These are phyloP conservation scores for Fringilla coelebs DNA, from an alignment of 2,797 vertebrate genomes.

Conservation along the genomic window DNA sequence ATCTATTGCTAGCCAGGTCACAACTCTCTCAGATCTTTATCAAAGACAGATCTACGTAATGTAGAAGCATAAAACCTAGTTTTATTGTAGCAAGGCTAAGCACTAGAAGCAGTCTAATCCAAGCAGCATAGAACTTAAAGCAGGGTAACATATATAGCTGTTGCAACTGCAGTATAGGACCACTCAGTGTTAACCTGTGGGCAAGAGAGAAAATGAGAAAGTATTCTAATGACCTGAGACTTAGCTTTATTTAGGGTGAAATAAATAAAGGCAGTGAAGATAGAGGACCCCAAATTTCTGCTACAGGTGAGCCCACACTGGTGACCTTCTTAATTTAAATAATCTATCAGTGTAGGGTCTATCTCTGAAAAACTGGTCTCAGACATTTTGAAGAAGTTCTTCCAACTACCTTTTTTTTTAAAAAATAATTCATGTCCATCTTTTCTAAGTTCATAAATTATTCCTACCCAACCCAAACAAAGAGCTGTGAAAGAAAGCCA, in stretches of 20 bases:
- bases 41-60: neutral
- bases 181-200: neutral
- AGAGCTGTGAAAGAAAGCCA: neutral
- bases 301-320: neutral
- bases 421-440: neutral
- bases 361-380: neutral
- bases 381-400: neutral
- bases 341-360: neutral
- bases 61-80: neutral
- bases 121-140: neutral
- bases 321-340: neutral
- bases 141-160: accelerated
- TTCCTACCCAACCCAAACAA: neutral
- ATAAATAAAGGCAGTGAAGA: neutral
- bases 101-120: neutral
- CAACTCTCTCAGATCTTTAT: neutral
- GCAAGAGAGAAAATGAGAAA: neutral
- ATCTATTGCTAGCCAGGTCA: neutral
- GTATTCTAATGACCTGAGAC: neutral
- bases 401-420: neutral
- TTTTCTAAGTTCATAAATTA: neutral
- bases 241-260: neutral
- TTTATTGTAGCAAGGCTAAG: neutral
- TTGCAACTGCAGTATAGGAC: neutral
- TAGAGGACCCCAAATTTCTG: neutral